Percentiles rank a stretch among this genome's conserved stretches.
Evolutionary conservation across 2,888 invertebrate species (phyloP).

Genomic region (Agrochola macilenta): DNA sequence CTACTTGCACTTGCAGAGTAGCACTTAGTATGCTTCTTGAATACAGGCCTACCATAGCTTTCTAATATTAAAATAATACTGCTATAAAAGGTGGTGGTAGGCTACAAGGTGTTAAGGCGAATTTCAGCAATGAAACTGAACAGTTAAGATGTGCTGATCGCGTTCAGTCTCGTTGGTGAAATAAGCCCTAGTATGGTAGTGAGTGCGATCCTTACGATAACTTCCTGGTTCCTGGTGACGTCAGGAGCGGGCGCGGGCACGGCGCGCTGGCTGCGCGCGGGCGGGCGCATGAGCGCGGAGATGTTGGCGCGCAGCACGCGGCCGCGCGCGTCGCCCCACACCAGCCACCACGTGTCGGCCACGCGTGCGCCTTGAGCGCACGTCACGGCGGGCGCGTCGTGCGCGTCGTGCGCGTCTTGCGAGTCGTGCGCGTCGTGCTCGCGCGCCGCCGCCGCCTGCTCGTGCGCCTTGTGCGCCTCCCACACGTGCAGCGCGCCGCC

Average conservation of each 20-base stretch:
- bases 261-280: conserved; percentile 31
- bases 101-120: no score
- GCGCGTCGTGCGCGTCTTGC: conserved; percentile 53
- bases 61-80: no score
- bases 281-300: conserved; percentile 41
- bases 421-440: conserved; percentile 70
- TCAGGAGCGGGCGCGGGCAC: background rate
- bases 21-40: background rate
- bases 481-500: conserved; percentile 91
- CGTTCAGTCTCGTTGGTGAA: no score
- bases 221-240: conserved; percentile 8
- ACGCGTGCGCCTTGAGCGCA: conserved; percentile 74
- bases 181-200: background rate
- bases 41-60: background rate
- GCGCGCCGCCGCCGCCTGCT: conserved; percentile 77
- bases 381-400: conserved; percentile 61
- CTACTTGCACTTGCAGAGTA: no score
- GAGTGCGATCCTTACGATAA: conserved; percentile 19
- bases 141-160: no score
- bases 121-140: no score
- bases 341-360: conserved; percentile 77
- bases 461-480: conserved; percentile 92
- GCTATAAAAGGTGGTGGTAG: no score
- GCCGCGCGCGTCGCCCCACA: conserved; percentile 83
- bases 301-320: conserved; percentile 68